Evolutionary conservation across 2,113 vertebrate species (phyloP).

Genomic region (rat (Rattus norvegicus)): GRCr8 NC_086021.1:119680001-119680500

Average conservation of each 20-base stretch:
- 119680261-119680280: conserved; percentile 23
- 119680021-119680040: conserved; percentile 35
- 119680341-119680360: background rate
- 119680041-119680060: conserved; percentile 58
- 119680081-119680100: conserved; percentile 32
- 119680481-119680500: background rate
- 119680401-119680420: conserved; percentile 28
- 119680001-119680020: conserved; percentile 46
- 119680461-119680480: conserved; percentile 10
- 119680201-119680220: conserved; percentile 56
- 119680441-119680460: conserved; percentile 29
- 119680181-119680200: conserved; percentile 11
- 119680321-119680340: conserved; percentile 38
- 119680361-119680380: background rate
- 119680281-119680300: conserved; percentile 10
- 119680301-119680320: conserved; percentile 30
- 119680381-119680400: conserved; percentile 50
- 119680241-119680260: conserved; percentile 54
- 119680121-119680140: background rate
- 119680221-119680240: conserved; percentile 36
- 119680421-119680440: conserved; percentile 45
- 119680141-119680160: conserved; percentile 11
- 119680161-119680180: conserved; percentile 33
- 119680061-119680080: conserved; percentile 5
- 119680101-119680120: conserved; percentile 7